phyloP scores from a whole-genome alignment of 2,888 invertebrate species.

The Dichetophora obliterata region DNA sequence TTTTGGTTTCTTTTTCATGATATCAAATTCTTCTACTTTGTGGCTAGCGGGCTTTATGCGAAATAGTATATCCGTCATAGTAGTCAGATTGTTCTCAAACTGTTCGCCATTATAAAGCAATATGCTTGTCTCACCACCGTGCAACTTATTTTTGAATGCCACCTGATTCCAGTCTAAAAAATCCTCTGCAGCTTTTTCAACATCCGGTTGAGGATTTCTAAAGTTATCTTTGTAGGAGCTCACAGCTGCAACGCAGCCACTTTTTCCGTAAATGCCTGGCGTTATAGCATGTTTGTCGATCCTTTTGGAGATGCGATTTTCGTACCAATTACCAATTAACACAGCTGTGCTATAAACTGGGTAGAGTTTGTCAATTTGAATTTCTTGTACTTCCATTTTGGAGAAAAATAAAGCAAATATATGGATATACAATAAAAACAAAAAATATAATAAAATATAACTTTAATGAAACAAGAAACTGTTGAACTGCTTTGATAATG shows the following conservation, averaged over 20 bases:
- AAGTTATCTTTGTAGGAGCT: constrained; percentile 40
- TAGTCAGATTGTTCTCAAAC: constrained; percentile 51
- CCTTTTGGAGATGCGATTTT: constrained; percentile 48
- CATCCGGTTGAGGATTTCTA: neutral
- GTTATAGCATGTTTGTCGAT: constrained; percentile 47
- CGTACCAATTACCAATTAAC: constrained; percentile 56
- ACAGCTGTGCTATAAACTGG: constrained; percentile 47
- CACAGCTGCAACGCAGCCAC: constrained; percentile 28
- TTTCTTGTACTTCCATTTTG: neutral
- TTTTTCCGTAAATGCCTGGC: constrained; percentile 46
- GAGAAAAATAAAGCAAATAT: neutral
- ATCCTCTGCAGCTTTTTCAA: neutral
- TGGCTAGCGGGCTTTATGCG: constrained; percentile 41
- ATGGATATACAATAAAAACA: neutral
- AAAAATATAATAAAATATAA: neutral
- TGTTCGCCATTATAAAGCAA: constrained; percentile 48
- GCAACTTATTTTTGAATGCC: constrained; percentile 48
- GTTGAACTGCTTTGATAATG: no score
- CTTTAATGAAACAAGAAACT: neutral
- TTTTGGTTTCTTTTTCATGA: neutral
- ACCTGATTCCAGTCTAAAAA: constrained; percentile 39
- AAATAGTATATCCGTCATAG: constrained; percentile 49
- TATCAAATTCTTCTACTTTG: neutral
- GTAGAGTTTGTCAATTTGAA: neutral
- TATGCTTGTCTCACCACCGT: constrained; percentile 44